Percentiles rank a stretch among this genome's conserved stretches.
phyloP scores from a whole-genome alignment of 2,797 vertebrate genomes.

The Labeo calbasu region DNA sequence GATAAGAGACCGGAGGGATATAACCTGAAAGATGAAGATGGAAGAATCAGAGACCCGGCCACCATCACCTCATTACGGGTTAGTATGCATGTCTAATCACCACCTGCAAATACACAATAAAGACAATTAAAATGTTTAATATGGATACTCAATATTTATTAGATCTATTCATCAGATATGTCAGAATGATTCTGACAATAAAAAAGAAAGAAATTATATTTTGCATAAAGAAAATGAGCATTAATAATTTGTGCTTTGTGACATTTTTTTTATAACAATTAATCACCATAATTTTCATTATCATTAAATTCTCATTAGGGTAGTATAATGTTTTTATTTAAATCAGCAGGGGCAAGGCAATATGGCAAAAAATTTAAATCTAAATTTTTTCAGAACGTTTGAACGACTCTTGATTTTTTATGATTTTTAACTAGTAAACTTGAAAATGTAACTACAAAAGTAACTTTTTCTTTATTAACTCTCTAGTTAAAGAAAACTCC shows the following conservation, averaged over 20 bases:
- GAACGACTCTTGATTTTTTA: too few species aligned
- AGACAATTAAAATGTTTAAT: not conserved
- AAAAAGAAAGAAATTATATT: not conserved
- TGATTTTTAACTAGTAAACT: too few species aligned
- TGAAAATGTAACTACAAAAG: too few species aligned
- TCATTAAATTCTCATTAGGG: not conserved
- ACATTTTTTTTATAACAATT: not conserved
- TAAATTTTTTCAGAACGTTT: too few species aligned
- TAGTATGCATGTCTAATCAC: constrained; percentile 55
- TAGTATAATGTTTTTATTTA: not conserved
- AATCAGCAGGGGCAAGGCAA: not conserved
- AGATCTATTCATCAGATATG: not conserved
- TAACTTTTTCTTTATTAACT: too few species aligned
- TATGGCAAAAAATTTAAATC: too few species aligned
- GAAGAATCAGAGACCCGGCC: constrained; percentile 91
- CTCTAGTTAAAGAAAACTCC: too few species aligned
- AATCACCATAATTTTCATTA: not conserved
- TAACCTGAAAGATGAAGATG: constrained; percentile 97
- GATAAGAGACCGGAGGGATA: constrained; percentile 97
- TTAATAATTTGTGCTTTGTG: not conserved
- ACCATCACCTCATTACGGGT: constrained; percentile 95
- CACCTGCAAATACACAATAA: not conserved
- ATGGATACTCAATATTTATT: constrained; percentile 1
- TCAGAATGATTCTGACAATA: not conserved
- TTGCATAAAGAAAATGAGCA: not conserved